These are phyloP conservation scores for Julus scanicus DNA, from an alignment of 2,888 invertebrate genomes.

Conservation along the genomic window DNA sequence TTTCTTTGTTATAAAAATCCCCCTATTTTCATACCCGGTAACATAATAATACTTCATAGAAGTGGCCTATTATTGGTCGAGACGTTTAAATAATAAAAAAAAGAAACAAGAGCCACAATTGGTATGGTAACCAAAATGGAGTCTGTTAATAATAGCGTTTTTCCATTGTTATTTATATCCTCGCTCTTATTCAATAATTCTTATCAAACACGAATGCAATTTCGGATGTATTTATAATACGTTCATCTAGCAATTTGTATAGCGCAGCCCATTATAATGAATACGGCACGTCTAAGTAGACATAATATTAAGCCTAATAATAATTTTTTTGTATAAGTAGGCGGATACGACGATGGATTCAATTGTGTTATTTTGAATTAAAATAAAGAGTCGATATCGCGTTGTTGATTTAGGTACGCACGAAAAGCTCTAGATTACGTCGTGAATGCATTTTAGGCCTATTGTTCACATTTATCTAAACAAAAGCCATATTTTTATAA, in stretches of 20 bases:
- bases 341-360: background rate
- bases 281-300: background rate
- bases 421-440: background rate
- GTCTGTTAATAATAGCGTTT: background rate
- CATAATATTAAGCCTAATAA: slow-evolving; percentile 3
- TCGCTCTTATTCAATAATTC: slow-evolving; percentile 12
- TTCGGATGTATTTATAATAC: background rate
- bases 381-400: background rate
- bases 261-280: background rate
- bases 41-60: background rate
- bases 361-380: background rate
- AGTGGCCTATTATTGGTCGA: background rate
- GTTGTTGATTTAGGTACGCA: background rate
- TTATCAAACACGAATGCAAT: slow-evolving; percentile 32
- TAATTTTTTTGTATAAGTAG: background rate
- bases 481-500: background rate
- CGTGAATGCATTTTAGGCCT: background rate
- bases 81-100: background rate
- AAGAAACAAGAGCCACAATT: background rate
- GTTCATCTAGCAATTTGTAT: slow-evolving; percentile 8
- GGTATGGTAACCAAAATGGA: background rate
- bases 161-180: background rate
- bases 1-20: too few relatives aligned
- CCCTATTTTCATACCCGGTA: background rate
- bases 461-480: slow-evolving; percentile 18